phyloP scores from a whole-genome alignment of 1,140 invertebrate species.

The Bombus ignitus region DNA sequence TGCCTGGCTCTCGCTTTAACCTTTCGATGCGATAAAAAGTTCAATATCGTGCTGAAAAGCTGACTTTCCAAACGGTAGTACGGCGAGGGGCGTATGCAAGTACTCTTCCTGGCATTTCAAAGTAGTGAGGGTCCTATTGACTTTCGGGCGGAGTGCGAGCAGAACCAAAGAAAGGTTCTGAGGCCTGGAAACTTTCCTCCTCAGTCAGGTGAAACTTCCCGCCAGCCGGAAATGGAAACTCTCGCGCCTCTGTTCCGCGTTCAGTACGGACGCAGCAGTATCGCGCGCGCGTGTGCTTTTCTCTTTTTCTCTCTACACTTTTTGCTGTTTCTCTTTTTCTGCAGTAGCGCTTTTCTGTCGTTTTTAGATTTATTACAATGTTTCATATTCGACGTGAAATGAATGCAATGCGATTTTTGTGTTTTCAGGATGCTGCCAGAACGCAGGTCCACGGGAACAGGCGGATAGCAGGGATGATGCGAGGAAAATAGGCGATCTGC shows the following conservation, averaged over 20 bases:
- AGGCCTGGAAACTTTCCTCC: conserved; percentile 32
- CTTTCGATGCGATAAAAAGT: conserved; percentile 61
- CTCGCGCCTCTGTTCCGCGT: conserved; percentile 43
- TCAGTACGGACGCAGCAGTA: conserved; percentile 1
- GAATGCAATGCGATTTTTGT: conserved; percentile 12
- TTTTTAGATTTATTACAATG: not conserved
- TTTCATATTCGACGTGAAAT: not conserved
- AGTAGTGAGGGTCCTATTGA: conserved; percentile 50
- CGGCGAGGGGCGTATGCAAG: conserved; percentile 15
- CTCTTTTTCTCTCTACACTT: no score
- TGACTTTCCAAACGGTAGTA: not conserved
- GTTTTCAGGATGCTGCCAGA: conserved; percentile 68
- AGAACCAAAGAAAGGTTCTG: conserved; percentile 44
- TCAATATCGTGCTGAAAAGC: conserved; percentile 61
- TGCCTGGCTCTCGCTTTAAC: not conserved
- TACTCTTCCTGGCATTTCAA: conserved; percentile 34
- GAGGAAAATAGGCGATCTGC: conserved; percentile 37
- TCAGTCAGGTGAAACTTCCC: conserved; percentile 40
- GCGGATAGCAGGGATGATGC: not conserved
- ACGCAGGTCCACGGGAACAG: conserved; percentile 59
- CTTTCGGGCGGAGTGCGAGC: conserved; percentile 53
- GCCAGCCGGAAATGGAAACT: conserved; percentile 60
- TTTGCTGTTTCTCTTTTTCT: not conserved
- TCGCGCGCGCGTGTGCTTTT: not conserved
- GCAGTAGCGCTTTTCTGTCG: no score